Conservation (phyloP, 37 sponge, comb jelly and placozoan genomes). For the Mnemiopsis leidyi region DNA sequence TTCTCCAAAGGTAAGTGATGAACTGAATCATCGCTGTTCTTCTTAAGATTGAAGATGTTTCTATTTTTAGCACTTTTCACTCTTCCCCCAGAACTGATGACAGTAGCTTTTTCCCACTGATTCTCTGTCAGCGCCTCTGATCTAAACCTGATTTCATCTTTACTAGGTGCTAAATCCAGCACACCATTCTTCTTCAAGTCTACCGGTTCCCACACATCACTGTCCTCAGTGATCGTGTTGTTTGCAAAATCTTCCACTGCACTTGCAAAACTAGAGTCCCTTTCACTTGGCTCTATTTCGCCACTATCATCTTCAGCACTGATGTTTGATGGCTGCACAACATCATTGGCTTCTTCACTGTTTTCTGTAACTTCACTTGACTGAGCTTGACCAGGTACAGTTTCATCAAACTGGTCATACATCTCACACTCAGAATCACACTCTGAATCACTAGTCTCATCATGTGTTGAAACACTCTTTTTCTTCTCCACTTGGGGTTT, state of each 20-base stretch:
- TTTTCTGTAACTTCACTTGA: neutral
- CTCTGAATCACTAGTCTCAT: neutral
- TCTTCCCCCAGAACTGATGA: neutral
- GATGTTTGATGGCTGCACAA: neutral
- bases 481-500: too few species aligned
- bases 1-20: neutral
- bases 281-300: neutral
- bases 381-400: neutral
- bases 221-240: neutral
- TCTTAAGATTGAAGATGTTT: neutral
- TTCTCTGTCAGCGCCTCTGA: neutral
- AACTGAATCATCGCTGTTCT: neutral
- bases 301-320: neutral
- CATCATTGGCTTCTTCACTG: neutral
- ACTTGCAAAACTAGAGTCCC: neutral
- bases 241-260: neutral
- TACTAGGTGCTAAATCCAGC: neutral
- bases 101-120: neutral
- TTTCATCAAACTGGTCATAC: neutral
- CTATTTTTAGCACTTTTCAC: neutral
- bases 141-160: neutral
- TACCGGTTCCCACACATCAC: neutral
- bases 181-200: neutral
- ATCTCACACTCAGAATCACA: neutral
- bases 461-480: too few species aligned